Conservation (phyloP, 2,797 vertebrate genomes). For the Thamnophis elegans region DNA sequence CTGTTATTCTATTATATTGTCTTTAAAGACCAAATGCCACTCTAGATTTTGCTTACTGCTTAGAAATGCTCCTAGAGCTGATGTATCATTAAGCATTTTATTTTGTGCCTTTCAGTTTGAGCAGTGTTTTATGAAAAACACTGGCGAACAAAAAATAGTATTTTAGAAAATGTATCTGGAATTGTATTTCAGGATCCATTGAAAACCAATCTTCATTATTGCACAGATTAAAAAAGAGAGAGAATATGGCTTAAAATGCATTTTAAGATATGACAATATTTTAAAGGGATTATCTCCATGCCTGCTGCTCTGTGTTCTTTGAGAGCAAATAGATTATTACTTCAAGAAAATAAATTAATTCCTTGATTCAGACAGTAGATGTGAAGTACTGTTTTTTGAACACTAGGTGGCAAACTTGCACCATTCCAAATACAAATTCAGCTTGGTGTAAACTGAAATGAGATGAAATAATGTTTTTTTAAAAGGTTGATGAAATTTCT, state of each 20-base stretch:
- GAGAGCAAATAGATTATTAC: neutral
- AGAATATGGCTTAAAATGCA: neutral
- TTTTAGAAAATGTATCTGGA: neutral
- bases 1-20: neutral
- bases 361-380: fast-evolving
- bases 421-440: conserved; percentile 1
- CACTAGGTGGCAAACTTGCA: conserved; percentile 41
- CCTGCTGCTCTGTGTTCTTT: neutral
- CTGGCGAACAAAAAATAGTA: neutral
- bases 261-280: neutral
- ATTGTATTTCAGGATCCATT: neutral
- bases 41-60: neutral
- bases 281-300: neutral
- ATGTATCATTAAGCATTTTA: neutral
- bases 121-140: neutral
- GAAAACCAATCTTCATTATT: neutral
- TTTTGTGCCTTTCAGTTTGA: neutral
- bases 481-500: neutral
- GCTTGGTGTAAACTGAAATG: fast-evolving
- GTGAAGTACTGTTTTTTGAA: conserved; percentile 8
- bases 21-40: neutral
- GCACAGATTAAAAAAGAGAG: neutral
- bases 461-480: neutral
- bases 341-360: neutral
- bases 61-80: conserved; percentile 7